Evolutionary conservation across 2,113 vertebrate genomes (phyloP), one percentile per base, ranked within the genome.

Genomic region (Apodemus speciosus): DNA sequence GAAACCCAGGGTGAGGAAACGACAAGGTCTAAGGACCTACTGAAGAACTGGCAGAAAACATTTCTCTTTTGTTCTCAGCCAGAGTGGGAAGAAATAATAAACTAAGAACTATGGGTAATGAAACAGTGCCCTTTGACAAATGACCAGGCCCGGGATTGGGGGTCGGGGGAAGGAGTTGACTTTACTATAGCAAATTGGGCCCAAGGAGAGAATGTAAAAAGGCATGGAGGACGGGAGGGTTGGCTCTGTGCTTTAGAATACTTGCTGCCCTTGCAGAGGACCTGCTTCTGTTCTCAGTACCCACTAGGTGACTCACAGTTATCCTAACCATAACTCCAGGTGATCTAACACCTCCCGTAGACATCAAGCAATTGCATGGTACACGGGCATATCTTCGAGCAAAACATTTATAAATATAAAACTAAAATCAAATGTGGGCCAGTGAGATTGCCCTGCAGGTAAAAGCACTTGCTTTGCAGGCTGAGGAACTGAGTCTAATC

Each of bases 31-130:
- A 40, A 6, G 89, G 86, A 90, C 25, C 94, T 86, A 81, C 32
- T 20, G 10, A 69, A 88, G n/a, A 72, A 66, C 72, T 84, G 84
- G 11, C 71, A 85, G 46, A 64, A 66, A 46, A 83, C 62, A 84
- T 68, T 93, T 92, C 89, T 81, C 72, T 94, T 96, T 92, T 95
- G 58, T 40, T 68, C 35, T 87, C 87, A 86, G 73, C n/a, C 53
- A 81, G 85, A 92, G 64, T 27, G 73, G 71, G 32, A 86, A 18
- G 4, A 53, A 94, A 87, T 15, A 46, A 40, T 87, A 83, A 90
- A 72, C 15, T 92, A 85, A 86, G 43, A 72, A 46, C 15, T 71
- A 6, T 23, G n/a, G 2, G 25, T 49, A 13, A 16, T 85, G 71
- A 91, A 76, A 95, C 76, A 85, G 56, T 64, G n/a, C 53, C 11